Conservation (phyloP, 1,140 invertebrate species). For the Pachypsylla venusta region DNA sequence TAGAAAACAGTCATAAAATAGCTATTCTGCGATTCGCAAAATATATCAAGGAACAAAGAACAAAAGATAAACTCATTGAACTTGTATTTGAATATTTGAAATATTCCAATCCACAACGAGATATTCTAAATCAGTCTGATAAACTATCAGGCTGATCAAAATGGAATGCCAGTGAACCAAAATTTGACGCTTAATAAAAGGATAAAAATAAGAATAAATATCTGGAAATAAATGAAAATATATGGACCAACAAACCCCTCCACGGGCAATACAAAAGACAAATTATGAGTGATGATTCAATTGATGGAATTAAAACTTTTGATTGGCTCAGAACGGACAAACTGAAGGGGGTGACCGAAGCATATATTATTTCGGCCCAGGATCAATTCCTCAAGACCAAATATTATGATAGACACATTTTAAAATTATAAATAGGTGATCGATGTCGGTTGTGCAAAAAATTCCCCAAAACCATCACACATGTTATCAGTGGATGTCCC, state of each 20-base stretch:
- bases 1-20: neutral
- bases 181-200: too few species aligned
- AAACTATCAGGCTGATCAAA: neutral
- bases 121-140: neutral
- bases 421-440: neutral
- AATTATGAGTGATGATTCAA: neutral
- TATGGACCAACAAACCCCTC: too few species aligned
- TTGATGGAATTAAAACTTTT: neutral
- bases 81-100: neutral
- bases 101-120: neutral
- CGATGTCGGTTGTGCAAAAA: slow-evolving; percentile 2
- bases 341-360: neutral
- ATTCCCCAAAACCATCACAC: neutral
- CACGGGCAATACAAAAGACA: neutral
- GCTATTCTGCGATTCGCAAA: neutral
- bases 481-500: neutral
- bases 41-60: neutral
- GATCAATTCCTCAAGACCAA: neutral
- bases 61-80: neutral
- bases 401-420: neutral
- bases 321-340: neutral
- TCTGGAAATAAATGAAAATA: neutral
- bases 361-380: slow-evolving; percentile 1
- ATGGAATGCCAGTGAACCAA: too few species aligned
- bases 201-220: neutral